phyloP scores from a whole-genome alignment of 2,113 vertebrate genomes.

The Leucoraja erinaceus region DNA sequence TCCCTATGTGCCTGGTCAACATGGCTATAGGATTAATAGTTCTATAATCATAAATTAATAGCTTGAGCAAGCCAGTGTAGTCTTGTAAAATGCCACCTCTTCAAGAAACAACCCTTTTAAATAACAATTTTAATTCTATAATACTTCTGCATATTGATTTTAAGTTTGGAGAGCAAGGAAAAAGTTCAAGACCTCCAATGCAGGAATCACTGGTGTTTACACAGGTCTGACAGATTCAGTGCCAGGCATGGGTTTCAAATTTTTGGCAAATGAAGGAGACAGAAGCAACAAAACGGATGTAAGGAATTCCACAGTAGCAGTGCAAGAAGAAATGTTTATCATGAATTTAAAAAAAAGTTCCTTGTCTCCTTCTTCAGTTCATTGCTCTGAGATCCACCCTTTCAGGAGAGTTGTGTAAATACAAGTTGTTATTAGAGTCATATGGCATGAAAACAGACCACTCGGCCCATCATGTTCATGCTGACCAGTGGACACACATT shows the following conservation, averaged over 20 bases:
- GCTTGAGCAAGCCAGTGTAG: constrained; percentile 54
- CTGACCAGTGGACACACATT: too few relatives aligned
- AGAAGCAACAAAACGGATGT: neutral
- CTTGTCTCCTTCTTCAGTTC: neutral
- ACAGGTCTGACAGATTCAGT: neutral
- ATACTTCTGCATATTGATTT: neutral
- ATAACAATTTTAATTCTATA: constrained; percentile 7
- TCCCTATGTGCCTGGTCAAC: constrained; percentile 63
- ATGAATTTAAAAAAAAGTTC: neutral
- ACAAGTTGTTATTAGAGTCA: too few relatives aligned
- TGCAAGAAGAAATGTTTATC: neutral
- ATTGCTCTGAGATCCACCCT: neutral
- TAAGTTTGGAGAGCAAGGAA: neutral
- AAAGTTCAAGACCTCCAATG: neutral
- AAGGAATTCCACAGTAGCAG: neutral
- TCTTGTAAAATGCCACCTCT: constrained; percentile 55
- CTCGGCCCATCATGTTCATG: too few relatives aligned
- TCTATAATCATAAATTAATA: constrained; percentile 63
- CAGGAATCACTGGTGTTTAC: neutral
- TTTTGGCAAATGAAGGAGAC: too few relatives aligned
- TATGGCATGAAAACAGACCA: too few relatives aligned
- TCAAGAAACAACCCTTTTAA: constrained; percentile 62
- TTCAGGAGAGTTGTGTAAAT: neutral
- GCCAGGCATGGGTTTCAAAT: neutral
- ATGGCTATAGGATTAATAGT: constrained; percentile 70